Percentiles rank a stretch among this genome's conserved stretches.
phyloP scores from a whole-genome alignment of 2,888 invertebrate species.

The Metopia argyrocephala region DNA sequence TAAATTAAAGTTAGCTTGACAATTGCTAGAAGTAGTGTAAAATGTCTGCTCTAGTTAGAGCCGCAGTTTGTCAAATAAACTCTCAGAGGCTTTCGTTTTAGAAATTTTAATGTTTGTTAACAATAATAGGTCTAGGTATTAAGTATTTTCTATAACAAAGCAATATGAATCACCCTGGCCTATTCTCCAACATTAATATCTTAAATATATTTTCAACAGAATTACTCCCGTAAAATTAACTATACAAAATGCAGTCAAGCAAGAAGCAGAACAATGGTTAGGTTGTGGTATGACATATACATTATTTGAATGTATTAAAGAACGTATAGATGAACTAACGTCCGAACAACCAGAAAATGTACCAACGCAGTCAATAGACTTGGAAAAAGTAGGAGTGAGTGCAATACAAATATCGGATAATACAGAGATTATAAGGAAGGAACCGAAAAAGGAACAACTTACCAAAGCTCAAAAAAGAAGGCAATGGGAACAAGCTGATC shows the following conservation, averaged over 20 bases:
- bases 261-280: slow-evolving; percentile 89
- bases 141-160: too few species aligned
- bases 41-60: too few species aligned
- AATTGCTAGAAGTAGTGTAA: too few species aligned
- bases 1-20: not conserved
- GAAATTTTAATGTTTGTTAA: too few species aligned
- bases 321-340: slow-evolving; percentile 86
- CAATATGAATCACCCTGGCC: too few species aligned
- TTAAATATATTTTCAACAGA: slow-evolving; percentile 77
- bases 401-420: slow-evolving; percentile 75
- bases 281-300: slow-evolving; percentile 97
- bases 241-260: slow-evolving; percentile 81
- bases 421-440: slow-evolving; percentile 80
- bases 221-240: slow-evolving; percentile 85
- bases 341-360: slow-evolving; percentile 83
- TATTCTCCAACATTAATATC: too few species aligned
- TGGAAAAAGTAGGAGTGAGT: slow-evolving; percentile 71
- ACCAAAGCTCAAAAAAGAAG: slow-evolving; percentile 95
- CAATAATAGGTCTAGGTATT: too few species aligned
- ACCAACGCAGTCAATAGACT: slow-evolving; percentile 65
- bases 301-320: slow-evolving; percentile 93
- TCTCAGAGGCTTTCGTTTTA: too few species aligned
- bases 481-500: slow-evolving; percentile 91
- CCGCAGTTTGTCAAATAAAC: too few species aligned
- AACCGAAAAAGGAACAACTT: slow-evolving; percentile 88